Percentiles rank a stretch among this genome's conserved stretches.
Conservation (phyloP, 2,797 vertebrate species). For the Micropoecilia bifurca region DNA sequence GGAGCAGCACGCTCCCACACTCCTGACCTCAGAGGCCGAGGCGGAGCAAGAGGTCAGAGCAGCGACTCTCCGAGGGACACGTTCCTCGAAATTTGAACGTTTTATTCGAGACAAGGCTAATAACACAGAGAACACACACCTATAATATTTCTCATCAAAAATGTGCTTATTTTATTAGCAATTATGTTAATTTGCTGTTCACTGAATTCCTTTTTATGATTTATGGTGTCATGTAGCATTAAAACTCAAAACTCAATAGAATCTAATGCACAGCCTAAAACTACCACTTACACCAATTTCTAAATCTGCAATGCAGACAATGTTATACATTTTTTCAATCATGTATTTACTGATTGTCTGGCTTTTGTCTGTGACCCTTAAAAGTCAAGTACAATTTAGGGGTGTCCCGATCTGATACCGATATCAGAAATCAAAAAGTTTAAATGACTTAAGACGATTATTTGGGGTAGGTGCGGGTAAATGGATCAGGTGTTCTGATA, state of each 20-base stretch:
- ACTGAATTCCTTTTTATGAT: constrained; percentile 10
- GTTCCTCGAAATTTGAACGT: constrained; percentile 35
- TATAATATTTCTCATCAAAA: background rate
- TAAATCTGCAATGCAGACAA: background rate
- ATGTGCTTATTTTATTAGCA: constrained; percentile 9
- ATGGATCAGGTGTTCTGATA: too few relatives aligned
- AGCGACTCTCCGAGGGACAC: constrained; percentile 32
- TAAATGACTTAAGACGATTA: too few relatives aligned
- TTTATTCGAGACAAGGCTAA: constrained; percentile 7
- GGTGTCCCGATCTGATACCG: background rate
- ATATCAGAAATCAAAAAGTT: too few relatives aligned
- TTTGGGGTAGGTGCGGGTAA: too few relatives aligned
- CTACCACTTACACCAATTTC: background rate
- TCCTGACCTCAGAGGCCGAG: constrained; percentile 44
- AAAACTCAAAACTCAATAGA: background rate
- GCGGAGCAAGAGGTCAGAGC: constrained; percentile 47
- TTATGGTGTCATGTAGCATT: background rate
- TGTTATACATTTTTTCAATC: background rate
- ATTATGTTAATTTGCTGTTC: constrained; percentile 3
- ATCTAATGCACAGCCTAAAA: background rate
- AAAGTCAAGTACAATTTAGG: background rate
- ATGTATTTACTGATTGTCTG: background rate
- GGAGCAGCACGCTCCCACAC: constrained; percentile 40
- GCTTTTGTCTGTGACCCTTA: background rate
- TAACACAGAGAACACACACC: background rate